phyloP scores from a whole-genome alignment of 2,113 vertebrate species.

The Dipodomys spectabilis region DNA sequence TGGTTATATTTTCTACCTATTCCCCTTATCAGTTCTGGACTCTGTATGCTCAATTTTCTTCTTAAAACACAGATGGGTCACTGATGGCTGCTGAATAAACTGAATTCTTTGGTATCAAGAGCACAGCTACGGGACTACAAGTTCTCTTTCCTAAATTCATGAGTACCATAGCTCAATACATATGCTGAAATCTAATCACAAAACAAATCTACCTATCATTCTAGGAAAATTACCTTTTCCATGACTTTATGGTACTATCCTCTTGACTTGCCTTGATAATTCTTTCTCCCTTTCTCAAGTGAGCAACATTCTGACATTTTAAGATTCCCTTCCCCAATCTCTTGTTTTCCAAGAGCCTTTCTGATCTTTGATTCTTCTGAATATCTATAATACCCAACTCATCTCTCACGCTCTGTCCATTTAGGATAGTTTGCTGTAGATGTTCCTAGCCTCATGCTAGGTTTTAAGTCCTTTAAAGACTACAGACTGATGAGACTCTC shows the following conservation, averaged over 20 bases:
- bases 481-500: neutral
- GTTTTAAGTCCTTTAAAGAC: neutral
- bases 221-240: neutral
- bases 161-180: no score
- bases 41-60: neutral
- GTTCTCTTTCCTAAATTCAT: neutral
- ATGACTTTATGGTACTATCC: fast-evolving
- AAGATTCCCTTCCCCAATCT: neutral
- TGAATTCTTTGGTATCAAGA: neutral
- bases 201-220: neutral
- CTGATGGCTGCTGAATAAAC: neutral
- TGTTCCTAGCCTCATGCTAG: neutral
- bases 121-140: neutral
- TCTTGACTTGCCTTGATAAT: neutral
- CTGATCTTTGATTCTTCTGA: neutral
- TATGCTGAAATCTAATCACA: neutral
- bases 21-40: neutral
- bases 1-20: neutral
- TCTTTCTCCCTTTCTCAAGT: neutral
- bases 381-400: neutral
- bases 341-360: neutral
- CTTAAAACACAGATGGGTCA: neutral
- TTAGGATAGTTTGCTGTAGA: neutral
- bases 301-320: neutral
- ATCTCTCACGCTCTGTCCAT: neutral